These are phyloP conservation scores for Polylopha cassiicola DNA, from an alignment of 2,888 invertebrate genomes.

Conservation along the genomic window DNA sequence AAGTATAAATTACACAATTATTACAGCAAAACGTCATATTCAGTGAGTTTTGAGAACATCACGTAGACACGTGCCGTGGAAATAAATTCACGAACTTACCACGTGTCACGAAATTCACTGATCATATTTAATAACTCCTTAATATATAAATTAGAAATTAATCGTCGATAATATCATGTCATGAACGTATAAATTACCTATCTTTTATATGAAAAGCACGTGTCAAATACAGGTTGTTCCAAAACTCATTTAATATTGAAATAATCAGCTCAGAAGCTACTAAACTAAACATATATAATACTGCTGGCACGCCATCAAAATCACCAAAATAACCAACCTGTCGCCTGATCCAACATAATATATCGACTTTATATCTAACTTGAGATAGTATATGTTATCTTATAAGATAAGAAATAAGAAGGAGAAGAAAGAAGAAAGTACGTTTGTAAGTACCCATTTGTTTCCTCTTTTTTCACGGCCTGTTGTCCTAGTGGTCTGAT, in stretches of 20 bases:
- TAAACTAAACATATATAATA: constrained; percentile 43
- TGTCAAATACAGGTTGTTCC: constrained; percentile 13
- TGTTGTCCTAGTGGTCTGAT: too few relatives aligned
- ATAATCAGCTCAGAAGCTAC: constrained; percentile 26
- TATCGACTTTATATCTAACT: constrained; percentile 9
- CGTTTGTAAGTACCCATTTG: too few relatives aligned
- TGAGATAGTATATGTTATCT: too few relatives aligned
- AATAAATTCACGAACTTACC: too few relatives aligned
- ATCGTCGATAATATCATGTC: not conserved
- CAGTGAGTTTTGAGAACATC: constrained; percentile 7
- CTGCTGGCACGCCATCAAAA: constrained; percentile 49
- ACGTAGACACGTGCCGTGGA: not conserved
- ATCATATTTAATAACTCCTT: too few relatives aligned
- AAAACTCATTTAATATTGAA: constrained; percentile 22
- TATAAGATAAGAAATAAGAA: too few relatives aligned
- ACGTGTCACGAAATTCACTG: too few relatives aligned
- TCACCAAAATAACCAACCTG: constrained; percentile 28
- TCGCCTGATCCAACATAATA: constrained; percentile 14
- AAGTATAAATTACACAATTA: constrained; percentile 29
- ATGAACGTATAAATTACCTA: constrained; percentile 25
- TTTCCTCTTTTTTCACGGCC: too few relatives aligned
- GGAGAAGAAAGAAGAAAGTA: too few relatives aligned
- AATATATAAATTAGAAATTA: not conserved
- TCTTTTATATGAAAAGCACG: constrained; percentile 18
- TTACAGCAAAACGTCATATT: constrained; percentile 23